phyloP scores from a whole-genome alignment of 2,113 vertebrate species.

The Hystrix brachyura region DNA sequence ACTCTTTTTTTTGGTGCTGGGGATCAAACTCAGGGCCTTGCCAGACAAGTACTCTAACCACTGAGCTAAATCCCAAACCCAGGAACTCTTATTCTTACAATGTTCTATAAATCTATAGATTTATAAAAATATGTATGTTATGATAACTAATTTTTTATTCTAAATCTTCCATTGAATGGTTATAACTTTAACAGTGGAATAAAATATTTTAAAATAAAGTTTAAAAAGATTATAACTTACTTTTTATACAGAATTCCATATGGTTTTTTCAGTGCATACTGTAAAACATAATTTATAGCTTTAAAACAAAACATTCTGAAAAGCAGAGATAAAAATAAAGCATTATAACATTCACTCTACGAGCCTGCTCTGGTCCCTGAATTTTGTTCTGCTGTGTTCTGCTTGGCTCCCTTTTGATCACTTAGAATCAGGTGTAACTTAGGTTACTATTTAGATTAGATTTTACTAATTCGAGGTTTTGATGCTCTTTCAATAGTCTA shows the following conservation, averaged over 20 bases:
- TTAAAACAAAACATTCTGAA: constrained; percentile 69
- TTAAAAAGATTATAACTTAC: constrained; percentile 89
- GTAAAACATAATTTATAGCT: constrained; percentile 83
- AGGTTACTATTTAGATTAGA: neutral
- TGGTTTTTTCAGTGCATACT: constrained; percentile 98
- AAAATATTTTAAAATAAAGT: constrained; percentile 14
- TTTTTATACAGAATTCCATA: constrained; percentile 96
- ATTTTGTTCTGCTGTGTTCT: neutral
- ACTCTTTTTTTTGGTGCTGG: neutral
- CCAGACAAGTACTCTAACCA: too few relatives aligned
- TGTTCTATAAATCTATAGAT: neutral
- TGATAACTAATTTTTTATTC: neutral
- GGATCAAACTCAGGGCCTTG: too few relatives aligned
- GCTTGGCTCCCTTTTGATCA: constrained; percentile 23
- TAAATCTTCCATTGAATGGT: constrained; percentile 1
- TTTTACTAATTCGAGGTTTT: constrained; percentile 5
- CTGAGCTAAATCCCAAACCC: too few relatives aligned
- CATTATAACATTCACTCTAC: neutral
- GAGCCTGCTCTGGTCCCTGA: neutral
- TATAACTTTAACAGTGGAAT: constrained; percentile 58
- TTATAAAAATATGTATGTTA: constrained; percentile 50
- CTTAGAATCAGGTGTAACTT: neutral
- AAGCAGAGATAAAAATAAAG: constrained; percentile 64
- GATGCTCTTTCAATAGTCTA: constrained; percentile 30
- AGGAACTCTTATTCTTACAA: neutral